These are phyloP conservation scores for Trachelus tabidus DNA, from an alignment of 2,888 invertebrate genomes.

Conservation along the genomic window DNA sequence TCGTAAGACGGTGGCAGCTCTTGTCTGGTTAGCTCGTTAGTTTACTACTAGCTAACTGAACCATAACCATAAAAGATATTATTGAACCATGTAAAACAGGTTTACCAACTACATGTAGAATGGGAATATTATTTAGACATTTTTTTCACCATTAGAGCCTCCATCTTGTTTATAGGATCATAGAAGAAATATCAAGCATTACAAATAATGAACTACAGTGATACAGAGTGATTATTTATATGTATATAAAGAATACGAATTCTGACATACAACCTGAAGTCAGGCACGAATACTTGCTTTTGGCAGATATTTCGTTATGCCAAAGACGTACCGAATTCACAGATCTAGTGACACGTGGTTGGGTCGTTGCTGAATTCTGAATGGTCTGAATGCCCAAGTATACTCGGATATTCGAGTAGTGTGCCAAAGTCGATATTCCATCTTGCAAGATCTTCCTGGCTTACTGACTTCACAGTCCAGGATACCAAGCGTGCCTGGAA, in stretches of 20 bases:
- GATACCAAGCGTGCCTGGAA: background rate
- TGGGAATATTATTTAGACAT: no score
- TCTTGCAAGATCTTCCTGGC: background rate
- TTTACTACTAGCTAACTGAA: no score
- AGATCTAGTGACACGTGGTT: slow-evolving; percentile 6
- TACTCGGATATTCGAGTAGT: background rate
- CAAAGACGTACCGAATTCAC: background rate
- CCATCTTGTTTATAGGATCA: no score
- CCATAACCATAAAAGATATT: no score
- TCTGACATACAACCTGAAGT: background rate
- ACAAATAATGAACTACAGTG: no score
- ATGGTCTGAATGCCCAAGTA: background rate
- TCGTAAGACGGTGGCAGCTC: no score
- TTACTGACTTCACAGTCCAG: background rate
- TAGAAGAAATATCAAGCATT: no score
- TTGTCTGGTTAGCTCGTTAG: no score
- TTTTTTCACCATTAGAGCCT: no score
- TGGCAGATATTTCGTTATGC: background rate
- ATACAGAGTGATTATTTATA: background rate
- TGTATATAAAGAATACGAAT: background rate
- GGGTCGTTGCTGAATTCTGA: background rate
- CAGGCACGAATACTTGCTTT: background rate
- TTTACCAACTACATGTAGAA: no score
- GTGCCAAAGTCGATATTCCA: background rate
- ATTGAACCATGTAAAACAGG: no score